Evolutionary conservation across 2,113 vertebrate genomes (phyloP), one percentile per base, ranked within the genome.

Genomic region (Nothoprocta perdicaria): DNA sequence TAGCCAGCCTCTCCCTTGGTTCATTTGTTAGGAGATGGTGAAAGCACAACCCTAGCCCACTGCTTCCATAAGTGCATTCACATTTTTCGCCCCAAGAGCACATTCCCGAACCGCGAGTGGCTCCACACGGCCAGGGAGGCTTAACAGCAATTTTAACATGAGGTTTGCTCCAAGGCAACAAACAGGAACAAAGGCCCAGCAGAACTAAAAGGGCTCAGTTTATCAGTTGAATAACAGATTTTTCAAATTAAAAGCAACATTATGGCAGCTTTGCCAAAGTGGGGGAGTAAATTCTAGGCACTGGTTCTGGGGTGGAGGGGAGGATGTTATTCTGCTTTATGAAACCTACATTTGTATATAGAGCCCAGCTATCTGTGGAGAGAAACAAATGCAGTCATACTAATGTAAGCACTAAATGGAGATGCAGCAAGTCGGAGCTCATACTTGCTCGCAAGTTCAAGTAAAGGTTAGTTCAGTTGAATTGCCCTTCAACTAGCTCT

Each of bases 221-320:
- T 94, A 60, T 84, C 76, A 79, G 45, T 17, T 80, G 53, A 88
- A 60, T 75, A 94, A 50, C 46, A 55, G 46, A 66, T 71, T 94
- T 86, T 90, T 85, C 78, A 94, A 95, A 91, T 94, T 84, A 90
- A 94, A 96, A 92, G 82, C 90, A 96, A 78, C 60, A 68, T 69
- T 69, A 63, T 8, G 4, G 41, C 79, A 61, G 5, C 53, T 92
- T 92, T 80, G 74, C 41, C 31, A 27, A 53, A 73, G 53, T 61
- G 45, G 52, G 38, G 62, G 71, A 72, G 38, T 80, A 60, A 82
- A 57, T 66, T 90, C 53, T 85, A 40, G 94, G 33, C 46, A 76
- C 24, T 10, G 19, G 14, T 41, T 58, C 48, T 71, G 43, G 53
- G 29, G 53, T 57, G 27, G 29, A 57, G 53, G 53, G 53, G 17